These are phyloP conservation scores for Megalops cyprinoides DNA, from an alignment of 2,797 vertebrate species.

Conservation along the genomic window DNA sequence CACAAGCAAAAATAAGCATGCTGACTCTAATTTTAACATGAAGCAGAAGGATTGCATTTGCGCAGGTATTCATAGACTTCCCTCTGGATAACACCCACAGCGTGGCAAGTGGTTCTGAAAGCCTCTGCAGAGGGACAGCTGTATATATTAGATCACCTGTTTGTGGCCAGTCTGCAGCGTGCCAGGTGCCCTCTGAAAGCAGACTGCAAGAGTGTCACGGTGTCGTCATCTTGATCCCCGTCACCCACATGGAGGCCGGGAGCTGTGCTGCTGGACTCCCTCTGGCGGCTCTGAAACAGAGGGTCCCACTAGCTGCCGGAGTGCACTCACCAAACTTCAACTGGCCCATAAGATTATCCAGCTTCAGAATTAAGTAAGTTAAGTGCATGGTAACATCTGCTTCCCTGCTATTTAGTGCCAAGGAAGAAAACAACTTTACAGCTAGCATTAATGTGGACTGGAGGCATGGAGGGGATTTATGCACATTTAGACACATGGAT, in stretches of 20 bases:
- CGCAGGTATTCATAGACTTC: not conserved
- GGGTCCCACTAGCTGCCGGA: not conserved
- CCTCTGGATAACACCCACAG: too few relatives aligned
- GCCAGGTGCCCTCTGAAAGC: conserved; percentile 81
- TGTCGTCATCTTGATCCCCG: conserved; percentile 59
- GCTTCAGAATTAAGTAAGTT: not conserved
- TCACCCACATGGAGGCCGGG: conserved; percentile 29
- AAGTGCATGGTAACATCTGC: not conserved
- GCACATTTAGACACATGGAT: not conserved
- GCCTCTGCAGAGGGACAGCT: not conserved
- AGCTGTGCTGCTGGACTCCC: conserved; percentile 22
- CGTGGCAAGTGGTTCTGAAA: not conserved
- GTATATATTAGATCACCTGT: conserved; percentile 65
- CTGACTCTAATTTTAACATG: not conserved
- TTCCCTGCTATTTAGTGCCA: not conserved
- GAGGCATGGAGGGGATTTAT: not conserved
- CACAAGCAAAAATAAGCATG: not conserved
- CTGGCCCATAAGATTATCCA: not conserved
- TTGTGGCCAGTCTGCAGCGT: conserved; percentile 56
- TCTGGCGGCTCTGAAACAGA: conserved; percentile 49
- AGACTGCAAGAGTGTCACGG: conserved; percentile 77
- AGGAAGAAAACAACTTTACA: not conserved
- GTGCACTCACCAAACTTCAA: not conserved
- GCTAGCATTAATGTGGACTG: not conserved
- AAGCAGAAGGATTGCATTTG: conserved; percentile 1